These are phyloP conservation scores for Brachionus sp. DNA, from an alignment of 1,140 invertebrate genomes.

Conservation along the genomic window DNA sequence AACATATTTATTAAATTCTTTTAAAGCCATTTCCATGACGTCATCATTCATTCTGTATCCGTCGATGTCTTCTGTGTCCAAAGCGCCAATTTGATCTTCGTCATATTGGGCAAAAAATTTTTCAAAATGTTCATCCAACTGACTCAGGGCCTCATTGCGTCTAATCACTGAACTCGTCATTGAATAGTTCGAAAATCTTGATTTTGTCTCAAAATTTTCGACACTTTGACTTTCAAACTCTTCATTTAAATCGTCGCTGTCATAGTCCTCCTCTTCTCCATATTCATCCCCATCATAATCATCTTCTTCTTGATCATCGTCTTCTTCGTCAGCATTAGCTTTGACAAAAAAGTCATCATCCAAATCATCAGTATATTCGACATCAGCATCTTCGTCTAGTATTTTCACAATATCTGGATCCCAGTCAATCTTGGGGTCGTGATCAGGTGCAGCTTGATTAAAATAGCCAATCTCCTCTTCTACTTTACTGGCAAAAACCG, in stretches of 20 bases:
- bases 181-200: conserved; percentile 85
- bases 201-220: conserved; percentile 67
- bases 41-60: conserved; percentile 66
- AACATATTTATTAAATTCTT: conserved; percentile 36
- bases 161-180: conserved; percentile 85
- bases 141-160: conserved; percentile 74
- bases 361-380: conserved; percentile 75
- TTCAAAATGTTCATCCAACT: conserved; percentile 87
- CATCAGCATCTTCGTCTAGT: conserved; percentile 84
- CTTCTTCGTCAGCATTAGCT: conserved; percentile 58
- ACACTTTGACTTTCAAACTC: conserved; percentile 26
- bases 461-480: conserved; percentile 82
- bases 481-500: conserved; percentile 81
- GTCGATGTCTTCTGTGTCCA: conserved; percentile 84
- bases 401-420: conserved; percentile 90
- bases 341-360: conserved; percentile 87
- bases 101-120: conserved; percentile 76
- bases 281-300: conserved; percentile 47
- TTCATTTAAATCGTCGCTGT: conserved; percentile 38
- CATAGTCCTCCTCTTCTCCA: not conserved
- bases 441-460: conserved; percentile 75
- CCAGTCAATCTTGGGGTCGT: conserved; percentile 73
- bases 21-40: conserved; percentile 63
- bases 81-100: conserved; percentile 79
- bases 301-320: conserved; percentile 55